Percentiles rank a stretch among this genome's conserved stretches.
Conservation (phyloP, 1,140 invertebrate genomes). For the Nomia melanderi region DNA sequence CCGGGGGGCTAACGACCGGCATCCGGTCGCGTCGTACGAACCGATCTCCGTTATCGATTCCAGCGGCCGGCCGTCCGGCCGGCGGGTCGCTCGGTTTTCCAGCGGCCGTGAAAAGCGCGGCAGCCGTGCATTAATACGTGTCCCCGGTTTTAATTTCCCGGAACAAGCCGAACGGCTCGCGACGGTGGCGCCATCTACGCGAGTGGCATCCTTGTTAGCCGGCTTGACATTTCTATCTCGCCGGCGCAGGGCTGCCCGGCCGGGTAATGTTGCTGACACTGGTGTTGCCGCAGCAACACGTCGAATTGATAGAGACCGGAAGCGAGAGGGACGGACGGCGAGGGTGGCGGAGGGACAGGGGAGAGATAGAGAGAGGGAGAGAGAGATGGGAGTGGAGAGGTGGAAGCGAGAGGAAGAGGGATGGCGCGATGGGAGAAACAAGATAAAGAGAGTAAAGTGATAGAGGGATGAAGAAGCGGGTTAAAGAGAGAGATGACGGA, state of each 20-base stretch:
- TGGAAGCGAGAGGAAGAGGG: too few relatives aligned
- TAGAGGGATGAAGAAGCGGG: too few relatives aligned
- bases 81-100: too few relatives aligned
- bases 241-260: conserved; percentile 3
- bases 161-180: neutral
- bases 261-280: conserved; percentile 37
- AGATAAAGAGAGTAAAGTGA: too few relatives aligned
- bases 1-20: neutral
- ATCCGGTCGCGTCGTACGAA: neutral
- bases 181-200: neutral
- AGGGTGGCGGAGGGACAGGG: neutral
- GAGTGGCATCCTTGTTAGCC: conserved; percentile 16
- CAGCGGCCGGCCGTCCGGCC: too few relatives aligned
- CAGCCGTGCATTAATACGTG: neutral
- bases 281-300: conserved; percentile 37
- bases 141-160: neutral
- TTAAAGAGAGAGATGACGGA: too few relatives aligned
- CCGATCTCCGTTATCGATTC: neutral
- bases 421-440: too few relatives aligned
- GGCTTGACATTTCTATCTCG: conserved; percentile 31
- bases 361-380: neutral
- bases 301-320: conserved; percentile 25
- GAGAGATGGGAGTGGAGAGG: too few relatives aligned
- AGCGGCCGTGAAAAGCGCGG: neutral
- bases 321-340: neutral